Base-by-base conservation (phyloP, 2,888 invertebrate genomes). In the Rhingia rostrata region DNA sequence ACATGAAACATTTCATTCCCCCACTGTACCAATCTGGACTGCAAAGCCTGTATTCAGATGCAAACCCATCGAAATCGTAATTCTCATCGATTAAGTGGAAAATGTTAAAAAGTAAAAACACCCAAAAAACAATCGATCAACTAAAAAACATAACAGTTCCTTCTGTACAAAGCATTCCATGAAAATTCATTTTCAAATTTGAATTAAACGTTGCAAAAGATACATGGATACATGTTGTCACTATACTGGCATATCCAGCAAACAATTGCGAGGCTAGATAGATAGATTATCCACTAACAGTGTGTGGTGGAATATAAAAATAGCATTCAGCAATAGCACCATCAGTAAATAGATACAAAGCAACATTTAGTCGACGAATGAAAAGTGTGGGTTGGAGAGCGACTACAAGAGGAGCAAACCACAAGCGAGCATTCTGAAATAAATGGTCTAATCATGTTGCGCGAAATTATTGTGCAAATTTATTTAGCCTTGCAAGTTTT, bases 381-480 rank as follows among this genome's bases (percentile, higher is more conserved):
- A n/a, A 39, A 6, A 6, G n/a, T 0, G 49, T 7, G 2, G 4
- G 32, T n/a, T n/a, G n/a, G n/a, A n/a, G 35, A 3, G 47, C 7
- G 49, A 5, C 33, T 6, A 41, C 10, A 12, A 35, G 41, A 51
- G 4, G 39, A 51, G 10, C 37, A 54, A 78, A 69, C 78, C 78
- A n/a, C 63, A 83, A 73, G 73, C 67, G 47, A 79, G 60, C 73
- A 63, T 67, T 84, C 74, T 64, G 64, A 73, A 80, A 69, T 78
- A 80, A 75, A 80, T 84, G 69, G 69, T 84, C 70, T 74, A 84
- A 80, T 80, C 84, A 66, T 70, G 79, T 84, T 84, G 80, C 66
- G 84, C 74, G 70, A 70, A 80, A 80, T 80, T 70, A 64, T 80
- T 80, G 84, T 74, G 80, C 80, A 84, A 84, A 84, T 84, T 72